These are phyloP conservation scores for Rosalia funebris DNA, from an alignment of 2,888 invertebrate species.

Conservation along the genomic window DNA sequence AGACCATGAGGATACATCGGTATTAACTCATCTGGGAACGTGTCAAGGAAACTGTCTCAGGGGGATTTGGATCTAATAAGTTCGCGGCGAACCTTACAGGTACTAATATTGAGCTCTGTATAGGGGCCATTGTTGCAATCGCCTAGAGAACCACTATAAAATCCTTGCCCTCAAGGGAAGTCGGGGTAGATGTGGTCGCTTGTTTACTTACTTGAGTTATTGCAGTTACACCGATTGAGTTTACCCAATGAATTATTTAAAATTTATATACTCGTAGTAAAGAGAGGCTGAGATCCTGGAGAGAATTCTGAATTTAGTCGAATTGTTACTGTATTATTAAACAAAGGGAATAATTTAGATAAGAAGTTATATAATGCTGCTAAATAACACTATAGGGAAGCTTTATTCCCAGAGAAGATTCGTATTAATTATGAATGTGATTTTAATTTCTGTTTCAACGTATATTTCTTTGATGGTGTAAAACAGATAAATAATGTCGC, in stretches of 20 bases:
- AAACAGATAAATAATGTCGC: too few relatives aligned
- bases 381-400: too few relatives aligned
- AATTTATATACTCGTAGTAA: background rate
- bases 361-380: too few relatives aligned
- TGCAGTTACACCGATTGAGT: background rate
- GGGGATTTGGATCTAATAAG: background rate
- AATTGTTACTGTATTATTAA: too few relatives aligned
- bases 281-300: too few relatives aligned
- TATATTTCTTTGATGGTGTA: too few relatives aligned
- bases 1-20: constrained; percentile 7
- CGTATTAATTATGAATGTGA: too few relatives aligned
- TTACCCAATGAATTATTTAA: background rate
- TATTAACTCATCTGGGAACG: constrained; percentile 13
- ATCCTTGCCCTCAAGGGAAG: background rate
- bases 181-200: background rate
- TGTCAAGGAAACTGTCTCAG: constrained; percentile 5
- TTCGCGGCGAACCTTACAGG: background rate
- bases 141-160: background rate
- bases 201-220: background rate
- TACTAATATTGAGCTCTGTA: background rate
- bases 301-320: too few relatives aligned
- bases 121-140: background rate
- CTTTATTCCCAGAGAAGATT: too few relatives aligned
- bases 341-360: too few relatives aligned
- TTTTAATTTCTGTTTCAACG: too few relatives aligned